Base-by-base conservation (phyloP, 2,888 invertebrate species). In the Meteorus cinctellus region DNA sequence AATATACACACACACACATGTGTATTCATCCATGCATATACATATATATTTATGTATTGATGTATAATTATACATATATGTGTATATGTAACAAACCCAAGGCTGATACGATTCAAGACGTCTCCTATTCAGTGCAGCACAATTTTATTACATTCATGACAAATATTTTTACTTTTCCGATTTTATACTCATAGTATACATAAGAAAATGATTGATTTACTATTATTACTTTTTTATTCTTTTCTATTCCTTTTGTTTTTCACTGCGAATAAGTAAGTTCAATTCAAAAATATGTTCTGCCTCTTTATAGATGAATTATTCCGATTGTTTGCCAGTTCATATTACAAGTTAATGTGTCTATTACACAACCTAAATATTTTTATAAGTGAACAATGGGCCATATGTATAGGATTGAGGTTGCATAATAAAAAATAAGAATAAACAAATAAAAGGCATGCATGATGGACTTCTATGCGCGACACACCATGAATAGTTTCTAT, bases 361-460 rank as follows among this genome's bases (percentile, higher is more conserved):
- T 55, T 24, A 55, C 19, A 55, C 55, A 55, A 24, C 55, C 55
- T 55, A 55, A 55, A 55, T 55, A 55, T 55, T 55, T 55, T 55
- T 55, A 10, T 55, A 55, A 55, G 19, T 55, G 55, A 55, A 55
- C 24, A 10, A 55, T 55, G 55, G 55, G 55, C 55, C 55, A 55
- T 55, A 55, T 55, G 55, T 24, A 55, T 55, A 55, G 55, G 55
- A 55, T 19, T 8, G 19, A n/a, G 19, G 19, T 55, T 55, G 24
- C 55, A 55, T 55, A 55, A n/a, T 48, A n/a, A 48, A 24, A n/a
- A 16, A 48, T 48, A 5, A 48, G 4, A 48, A 48, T n/a, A n/a
- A 48, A 48, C 14, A 16, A 48, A 48, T 48, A 16, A n/a, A 48
- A 48, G 6, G 16, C n/a, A 48, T 55, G 55, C 19, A 55, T 55